Conservation (phyloP, 2,113 vertebrate genomes). For the Agelaius phoeniceus region DNA sequence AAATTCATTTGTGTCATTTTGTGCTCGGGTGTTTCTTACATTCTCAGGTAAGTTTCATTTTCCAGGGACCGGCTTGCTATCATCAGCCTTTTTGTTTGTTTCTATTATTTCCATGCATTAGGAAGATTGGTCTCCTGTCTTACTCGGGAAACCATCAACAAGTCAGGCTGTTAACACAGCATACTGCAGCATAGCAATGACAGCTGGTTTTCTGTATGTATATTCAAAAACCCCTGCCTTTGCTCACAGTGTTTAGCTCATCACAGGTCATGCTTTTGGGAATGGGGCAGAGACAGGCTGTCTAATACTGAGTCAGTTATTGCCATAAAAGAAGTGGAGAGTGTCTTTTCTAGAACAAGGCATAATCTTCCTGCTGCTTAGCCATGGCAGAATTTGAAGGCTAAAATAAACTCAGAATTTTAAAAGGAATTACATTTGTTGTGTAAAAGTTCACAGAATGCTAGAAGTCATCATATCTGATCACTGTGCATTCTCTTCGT, state of each 20-base stretch:
- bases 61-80: background rate
- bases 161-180: background rate
- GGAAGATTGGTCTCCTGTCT: background rate
- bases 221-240: background rate
- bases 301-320: background rate
- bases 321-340: background rate
- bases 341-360: background rate
- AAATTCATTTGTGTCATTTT: background rate
- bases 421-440: background rate
- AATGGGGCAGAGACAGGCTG: background rate
- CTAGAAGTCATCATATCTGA: background rate
- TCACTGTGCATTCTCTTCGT: rapidly evolving
- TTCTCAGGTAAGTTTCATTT: background rate
- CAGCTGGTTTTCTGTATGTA: background rate
- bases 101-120: background rate
- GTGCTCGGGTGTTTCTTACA: background rate
- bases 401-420: background rate
- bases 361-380: background rate
- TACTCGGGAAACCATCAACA: background rate
- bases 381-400: background rate
- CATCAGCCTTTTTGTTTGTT: background rate
- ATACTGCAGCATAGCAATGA: background rate
- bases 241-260: rapidly evolving
- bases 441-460: background rate
- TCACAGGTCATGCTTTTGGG: background rate